Conservation (phyloP, 1,140 invertebrate species). For the Bombus cullumanus region DNA sequence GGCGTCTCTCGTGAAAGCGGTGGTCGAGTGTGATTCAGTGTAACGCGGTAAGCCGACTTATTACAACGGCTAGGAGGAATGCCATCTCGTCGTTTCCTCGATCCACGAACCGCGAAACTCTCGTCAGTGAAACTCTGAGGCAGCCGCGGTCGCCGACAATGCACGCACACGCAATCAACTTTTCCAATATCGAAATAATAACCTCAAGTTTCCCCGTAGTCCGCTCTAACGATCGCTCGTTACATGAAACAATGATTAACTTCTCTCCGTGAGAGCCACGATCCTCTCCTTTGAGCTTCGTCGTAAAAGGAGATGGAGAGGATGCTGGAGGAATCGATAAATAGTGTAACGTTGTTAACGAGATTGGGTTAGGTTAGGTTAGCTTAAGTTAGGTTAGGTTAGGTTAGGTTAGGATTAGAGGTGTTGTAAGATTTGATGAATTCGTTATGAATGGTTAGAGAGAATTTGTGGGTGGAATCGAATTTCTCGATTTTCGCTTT, state of each 20-base stretch:
- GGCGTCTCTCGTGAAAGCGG: not conserved
- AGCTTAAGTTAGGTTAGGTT: not conserved
- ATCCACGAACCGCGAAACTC: not conserved
- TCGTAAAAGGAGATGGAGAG: not conserved
- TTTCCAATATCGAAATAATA: constrained; percentile 24
- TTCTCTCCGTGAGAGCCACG: not conserved
- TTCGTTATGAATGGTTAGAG: no score
- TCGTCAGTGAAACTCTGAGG: not conserved
- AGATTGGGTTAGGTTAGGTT: not conserved
- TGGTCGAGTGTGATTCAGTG: not conserved
- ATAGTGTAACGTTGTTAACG: not conserved
- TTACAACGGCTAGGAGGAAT: not conserved
- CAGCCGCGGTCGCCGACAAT: not conserved
- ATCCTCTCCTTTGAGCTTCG: not conserved
- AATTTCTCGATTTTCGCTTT: no score
- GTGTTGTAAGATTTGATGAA: no score
- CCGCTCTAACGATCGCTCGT: not conserved
- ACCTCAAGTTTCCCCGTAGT: not conserved
- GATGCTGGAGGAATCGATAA: not conserved
- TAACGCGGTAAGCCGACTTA: not conserved
- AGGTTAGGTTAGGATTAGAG: no score
- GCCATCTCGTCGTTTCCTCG: constrained; percentile 9
- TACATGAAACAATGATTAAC: constrained; percentile 9
- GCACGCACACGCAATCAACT: not conserved
- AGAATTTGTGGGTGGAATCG: no score